Conservation (phyloP, 2,888 invertebrate genomes). For the Camponotus fellah region DNA sequence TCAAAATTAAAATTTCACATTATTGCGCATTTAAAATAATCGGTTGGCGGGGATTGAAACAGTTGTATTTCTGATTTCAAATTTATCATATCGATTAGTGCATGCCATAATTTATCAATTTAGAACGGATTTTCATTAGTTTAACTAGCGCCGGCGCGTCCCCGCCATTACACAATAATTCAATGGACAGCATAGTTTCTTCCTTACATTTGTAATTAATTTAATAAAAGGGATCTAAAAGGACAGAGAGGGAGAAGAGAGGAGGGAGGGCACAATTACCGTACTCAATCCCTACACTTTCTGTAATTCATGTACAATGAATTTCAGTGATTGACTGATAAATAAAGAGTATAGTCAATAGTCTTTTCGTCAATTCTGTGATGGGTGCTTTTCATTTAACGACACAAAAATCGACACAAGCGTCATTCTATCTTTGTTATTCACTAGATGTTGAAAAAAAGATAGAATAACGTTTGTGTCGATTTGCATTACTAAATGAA, state of each 20-base stretch:
- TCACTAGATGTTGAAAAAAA: too few relatives aligned
- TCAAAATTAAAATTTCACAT: neutral
- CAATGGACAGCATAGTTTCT: slow-evolving; percentile 45
- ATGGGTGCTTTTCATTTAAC: too few relatives aligned
- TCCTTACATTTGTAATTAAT: slow-evolving; percentile 44
- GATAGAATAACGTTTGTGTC: too few relatives aligned
- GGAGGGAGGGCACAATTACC: neutral
- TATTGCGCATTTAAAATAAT: neutral
- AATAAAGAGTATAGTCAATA: too few relatives aligned
- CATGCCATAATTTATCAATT: slow-evolving; percentile 42
- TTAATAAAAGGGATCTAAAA: slow-evolving; percentile 20
- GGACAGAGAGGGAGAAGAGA: neutral
- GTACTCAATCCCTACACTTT: neutral
- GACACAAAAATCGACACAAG: too few relatives aligned
- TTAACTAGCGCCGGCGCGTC: slow-evolving; percentile 34
- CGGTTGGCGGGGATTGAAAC: neutral
- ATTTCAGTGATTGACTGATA: too few relatives aligned
- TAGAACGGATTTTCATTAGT: slow-evolving; percentile 43
- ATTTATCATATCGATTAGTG: slow-evolving; percentile 17
- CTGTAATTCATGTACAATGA: too few relatives aligned
- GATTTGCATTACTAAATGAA: too few relatives aligned
- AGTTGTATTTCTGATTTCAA: slow-evolving; percentile 9
- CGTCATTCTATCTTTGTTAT: too few relatives aligned
- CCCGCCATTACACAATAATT: slow-evolving; percentile 38
- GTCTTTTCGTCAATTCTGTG: too few relatives aligned